Percentiles rank a stretch among this genome's conserved stretches.
phyloP scores from a whole-genome alignment of 2,113 vertebrate genomes.

The Ondatra zibethicus region DNA sequence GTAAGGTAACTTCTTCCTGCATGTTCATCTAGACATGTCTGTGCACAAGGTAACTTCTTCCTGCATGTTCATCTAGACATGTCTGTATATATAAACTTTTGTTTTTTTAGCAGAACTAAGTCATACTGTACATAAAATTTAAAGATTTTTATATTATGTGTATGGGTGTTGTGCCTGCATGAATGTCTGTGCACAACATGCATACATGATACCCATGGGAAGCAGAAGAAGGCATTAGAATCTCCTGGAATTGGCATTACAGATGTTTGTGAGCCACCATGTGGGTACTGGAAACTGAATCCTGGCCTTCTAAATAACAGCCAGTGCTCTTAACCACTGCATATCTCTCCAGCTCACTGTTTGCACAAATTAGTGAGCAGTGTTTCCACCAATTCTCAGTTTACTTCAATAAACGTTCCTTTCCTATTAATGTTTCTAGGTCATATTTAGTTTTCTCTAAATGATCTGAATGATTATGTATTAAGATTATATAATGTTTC shows the following conservation, averaged over 20 bases:
- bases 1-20: slow-evolving; percentile 1
- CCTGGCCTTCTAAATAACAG: background rate
- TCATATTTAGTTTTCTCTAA: slow-evolving; percentile 38
- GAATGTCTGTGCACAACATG: background rate
- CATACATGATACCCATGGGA: background rate
- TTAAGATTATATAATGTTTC: slow-evolving; percentile 13
- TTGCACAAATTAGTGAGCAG: background rate
- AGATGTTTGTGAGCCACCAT: background rate
- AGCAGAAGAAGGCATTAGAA: background rate
- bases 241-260: background rate
- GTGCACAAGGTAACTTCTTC: background rate
- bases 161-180: background rate
- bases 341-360: background rate
- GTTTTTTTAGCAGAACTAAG: slow-evolving; percentile 47
- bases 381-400: slow-evolving; percentile 30
- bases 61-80: background rate
- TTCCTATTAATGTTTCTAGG: slow-evolving; percentile 20
- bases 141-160: background rate
- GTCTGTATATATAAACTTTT: background rate
- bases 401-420: slow-evolving; percentile 12
- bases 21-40: background rate
- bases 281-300: background rate
- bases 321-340: background rate
- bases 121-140: background rate
- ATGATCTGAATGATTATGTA: background rate